phyloP scores from a whole-genome alignment of 2,888 invertebrate genomes.

The Sepiola atlantica region DNA sequence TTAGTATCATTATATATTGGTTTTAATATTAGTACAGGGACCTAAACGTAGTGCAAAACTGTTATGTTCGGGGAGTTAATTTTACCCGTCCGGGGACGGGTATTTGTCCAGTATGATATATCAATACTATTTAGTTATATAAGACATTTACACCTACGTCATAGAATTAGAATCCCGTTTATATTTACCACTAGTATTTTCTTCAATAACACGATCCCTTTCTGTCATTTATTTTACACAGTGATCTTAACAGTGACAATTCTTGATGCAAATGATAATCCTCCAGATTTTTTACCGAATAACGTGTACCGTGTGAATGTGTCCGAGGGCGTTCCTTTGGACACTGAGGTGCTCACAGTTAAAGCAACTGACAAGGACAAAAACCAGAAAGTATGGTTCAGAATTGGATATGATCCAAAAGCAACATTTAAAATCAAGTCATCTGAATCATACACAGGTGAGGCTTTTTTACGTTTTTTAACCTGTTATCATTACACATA shows the following conservation, averaged over 20 bases:
- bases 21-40: no score
- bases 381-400: conserved; percentile 59
- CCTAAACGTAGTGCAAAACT: no score
- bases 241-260: conserved; percentile 62
- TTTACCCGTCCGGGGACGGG: no score
- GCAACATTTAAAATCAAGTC: conserved; percentile 55
- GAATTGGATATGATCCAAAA: conserved; percentile 53
- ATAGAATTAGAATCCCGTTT: no score
- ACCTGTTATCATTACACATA: not conserved
- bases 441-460: conserved; percentile 53
- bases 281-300: conserved; percentile 63
- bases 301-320: conserved; percentile 58
- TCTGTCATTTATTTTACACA: conserved; percentile 48
- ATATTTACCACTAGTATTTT: not conserved
- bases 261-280: conserved; percentile 67
- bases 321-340: conserved; percentile 60
- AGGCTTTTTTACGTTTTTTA: conserved; percentile 36
- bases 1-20: no score
- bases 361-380: conserved; percentile 64
- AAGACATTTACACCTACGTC: no score
- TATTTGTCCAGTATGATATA: no score
- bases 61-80: no score
- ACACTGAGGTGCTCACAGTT: conserved; percentile 61
- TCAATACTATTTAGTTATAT: no score
- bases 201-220: not conserved